phyloP scores from a whole-genome alignment of 2,113 vertebrate genomes.

The Heptranchias perlo region DNA sequence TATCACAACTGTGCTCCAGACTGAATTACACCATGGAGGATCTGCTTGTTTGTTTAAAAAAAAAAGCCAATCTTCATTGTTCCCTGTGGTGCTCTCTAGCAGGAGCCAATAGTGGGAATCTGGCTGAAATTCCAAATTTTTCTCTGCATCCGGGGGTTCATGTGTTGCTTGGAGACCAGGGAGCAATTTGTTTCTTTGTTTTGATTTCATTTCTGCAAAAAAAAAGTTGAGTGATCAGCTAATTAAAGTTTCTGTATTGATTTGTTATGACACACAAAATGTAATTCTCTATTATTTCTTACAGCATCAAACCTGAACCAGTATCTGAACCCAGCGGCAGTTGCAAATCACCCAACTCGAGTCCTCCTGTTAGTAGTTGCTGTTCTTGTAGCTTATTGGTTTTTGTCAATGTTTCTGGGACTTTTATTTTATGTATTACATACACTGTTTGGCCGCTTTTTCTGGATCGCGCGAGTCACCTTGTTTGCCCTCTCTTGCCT shows the following conservation, averaged over 20 bases:
- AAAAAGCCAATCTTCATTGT: not conserved
- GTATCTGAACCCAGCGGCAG: conserved; percentile 77
- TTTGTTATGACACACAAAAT: not conserved
- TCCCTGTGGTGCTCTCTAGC: not conserved
- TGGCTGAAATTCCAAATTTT: too few relatives aligned
- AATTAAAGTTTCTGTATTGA: not conserved
- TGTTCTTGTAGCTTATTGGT: conserved; percentile 75
- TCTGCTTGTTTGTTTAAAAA: not conserved
- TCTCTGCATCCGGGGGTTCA: too few relatives aligned
- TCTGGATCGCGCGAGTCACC: conserved; percentile 78
- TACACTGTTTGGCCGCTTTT: conserved; percentile 78
- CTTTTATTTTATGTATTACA: conserved; percentile 84
- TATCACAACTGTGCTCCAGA: not conserved
- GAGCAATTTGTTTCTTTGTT: not conserved
- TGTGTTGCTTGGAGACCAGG: not conserved
- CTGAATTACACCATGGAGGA: not conserved
- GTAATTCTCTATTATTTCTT: conserved; percentile 42
- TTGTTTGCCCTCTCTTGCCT: conserved; percentile 87
- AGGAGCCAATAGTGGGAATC: not conserved
- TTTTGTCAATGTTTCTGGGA: conserved; percentile 81
- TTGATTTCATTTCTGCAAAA: not conserved
- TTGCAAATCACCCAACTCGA: conserved; percentile 65
- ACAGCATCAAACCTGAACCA: conserved; percentile 84
- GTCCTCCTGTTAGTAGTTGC: conserved; percentile 77
- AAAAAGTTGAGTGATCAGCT: not conserved